These are phyloP conservation scores for Cantharis nigra DNA, from an alignment of 2,888 invertebrate genomes.

Conservation along the genomic window DNA sequence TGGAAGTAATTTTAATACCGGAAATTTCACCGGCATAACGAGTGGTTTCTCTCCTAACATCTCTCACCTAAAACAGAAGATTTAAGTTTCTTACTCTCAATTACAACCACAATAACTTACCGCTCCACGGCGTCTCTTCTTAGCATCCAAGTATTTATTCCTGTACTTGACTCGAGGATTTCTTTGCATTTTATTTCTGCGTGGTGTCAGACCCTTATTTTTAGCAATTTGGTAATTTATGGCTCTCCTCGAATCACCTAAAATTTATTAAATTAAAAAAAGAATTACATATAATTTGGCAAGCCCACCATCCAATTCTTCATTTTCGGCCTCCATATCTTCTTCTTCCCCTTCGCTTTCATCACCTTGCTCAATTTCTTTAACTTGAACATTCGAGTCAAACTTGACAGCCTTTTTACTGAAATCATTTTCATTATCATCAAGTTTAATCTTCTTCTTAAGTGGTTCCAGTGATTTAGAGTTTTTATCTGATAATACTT, in stretches of 20 bases:
- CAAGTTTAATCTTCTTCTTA: neutral
- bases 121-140: conserved; percentile 91
- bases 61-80: conserved; percentile 64
- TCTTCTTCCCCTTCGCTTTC: conserved; percentile 48
- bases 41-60: conserved; percentile 76
- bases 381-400: neutral
- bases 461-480: neutral
- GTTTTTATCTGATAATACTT: neutral
- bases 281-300: neutral
- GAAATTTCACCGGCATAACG: conserved; percentile 92
- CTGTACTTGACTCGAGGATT: conserved; percentile 96
- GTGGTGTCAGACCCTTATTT: conserved; percentile 92
- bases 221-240: conserved; percentile 95
- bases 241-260: conserved; percentile 39
- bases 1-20: conserved; percentile 89
- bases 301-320: conserved; percentile 17
- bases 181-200: conserved; percentile 87
- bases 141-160: conserved; percentile 89
- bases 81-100: neutral
- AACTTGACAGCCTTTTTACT: conserved; percentile 10
- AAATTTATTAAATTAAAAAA: neutral
- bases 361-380: conserved; percentile 39
- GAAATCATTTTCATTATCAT: neutral
- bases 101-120: conserved; percentile 59
- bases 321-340: conserved; percentile 51